A percentile compares a stretch with the other conserved stretches of the same genome.
These are phyloP conservation scores for Lagopus leucura DNA, from an alignment of 2,113 vertebrate species.

Conservation along the genomic window DNA sequence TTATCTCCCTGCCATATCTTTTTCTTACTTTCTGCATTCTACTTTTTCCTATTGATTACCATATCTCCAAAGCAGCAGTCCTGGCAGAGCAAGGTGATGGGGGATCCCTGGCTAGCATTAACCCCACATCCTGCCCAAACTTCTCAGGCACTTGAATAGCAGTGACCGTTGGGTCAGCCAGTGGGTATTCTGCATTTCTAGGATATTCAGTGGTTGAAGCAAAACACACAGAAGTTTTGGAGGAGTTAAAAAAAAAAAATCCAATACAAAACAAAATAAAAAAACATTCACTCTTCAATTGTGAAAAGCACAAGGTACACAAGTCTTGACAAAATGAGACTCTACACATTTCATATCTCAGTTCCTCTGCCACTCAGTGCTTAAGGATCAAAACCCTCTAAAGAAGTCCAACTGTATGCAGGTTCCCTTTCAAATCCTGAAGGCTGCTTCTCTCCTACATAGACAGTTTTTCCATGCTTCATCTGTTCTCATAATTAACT, in stretches of 20 bases:
- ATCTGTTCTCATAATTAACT: neutral
- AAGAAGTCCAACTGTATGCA: neutral
- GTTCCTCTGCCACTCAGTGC: neutral
- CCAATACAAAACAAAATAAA: neutral
- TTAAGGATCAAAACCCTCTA: neutral
- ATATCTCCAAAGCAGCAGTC: neutral
- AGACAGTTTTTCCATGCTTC: neutral
- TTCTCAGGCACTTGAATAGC: constrained; percentile 10
- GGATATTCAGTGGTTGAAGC: neutral
- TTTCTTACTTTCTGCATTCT: neutral
- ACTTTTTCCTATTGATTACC: neutral
- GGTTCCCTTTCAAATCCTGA: neutral
- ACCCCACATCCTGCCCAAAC: neutral
- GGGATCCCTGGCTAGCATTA: neutral
- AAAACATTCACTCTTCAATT: neutral
- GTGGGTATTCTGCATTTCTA: neutral
- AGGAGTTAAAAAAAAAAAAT: neutral
- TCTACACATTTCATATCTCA: neutral
- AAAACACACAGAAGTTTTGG: constrained; percentile 20
- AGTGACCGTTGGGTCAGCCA: neutral
- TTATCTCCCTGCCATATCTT: neutral
- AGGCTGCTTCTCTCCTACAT: neutral
- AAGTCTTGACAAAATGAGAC: constrained; percentile 25
- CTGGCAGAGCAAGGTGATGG: neutral
- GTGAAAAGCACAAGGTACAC: neutral